Percentiles rank a stretch among this genome's conserved stretches.
These are phyloP conservation scores for Tachystola acroxantha DNA, from an alignment of 2,888 invertebrate species.

Conservation along the genomic window DNA sequence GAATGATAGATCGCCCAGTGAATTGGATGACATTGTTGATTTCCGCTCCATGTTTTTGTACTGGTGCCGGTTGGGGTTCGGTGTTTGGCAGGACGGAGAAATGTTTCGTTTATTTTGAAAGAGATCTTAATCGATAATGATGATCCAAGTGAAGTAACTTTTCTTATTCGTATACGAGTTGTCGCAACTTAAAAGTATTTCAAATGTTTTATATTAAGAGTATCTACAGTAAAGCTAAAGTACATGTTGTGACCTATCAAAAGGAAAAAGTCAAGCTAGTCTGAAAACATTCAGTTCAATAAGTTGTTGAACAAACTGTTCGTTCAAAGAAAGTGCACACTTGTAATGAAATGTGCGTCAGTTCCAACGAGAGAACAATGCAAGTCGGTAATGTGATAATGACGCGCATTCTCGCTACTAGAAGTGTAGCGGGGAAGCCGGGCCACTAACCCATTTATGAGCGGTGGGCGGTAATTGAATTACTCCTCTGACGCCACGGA, in stretches of 20 bases:
- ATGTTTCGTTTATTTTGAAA: not conserved
- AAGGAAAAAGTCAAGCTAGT: too few relatives aligned
- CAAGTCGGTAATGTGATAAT: slow-evolving; percentile 34
- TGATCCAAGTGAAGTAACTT: too few relatives aligned
- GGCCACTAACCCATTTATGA: slow-evolving; percentile 62
- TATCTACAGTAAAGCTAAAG: too few relatives aligned
- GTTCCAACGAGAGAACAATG: slow-evolving; percentile 1
- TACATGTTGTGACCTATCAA: too few relatives aligned
- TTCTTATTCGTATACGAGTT: too few relatives aligned
- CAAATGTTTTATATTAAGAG: too few relatives aligned
- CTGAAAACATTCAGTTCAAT: too few relatives aligned
- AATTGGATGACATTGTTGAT: slow-evolving; percentile 39
- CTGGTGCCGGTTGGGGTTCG: not conserved
- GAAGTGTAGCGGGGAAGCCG: slow-evolving; percentile 34
- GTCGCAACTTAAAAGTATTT: too few relatives aligned
- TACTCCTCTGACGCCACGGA: slow-evolving; percentile 31
- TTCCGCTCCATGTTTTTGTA: slow-evolving; percentile 25
- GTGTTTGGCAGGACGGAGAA: not conserved
- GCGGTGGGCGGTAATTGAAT: slow-evolving; percentile 53
- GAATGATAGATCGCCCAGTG: slow-evolving; percentile 37
- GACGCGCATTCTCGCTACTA: slow-evolving; percentile 25
- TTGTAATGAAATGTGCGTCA: not conserved
- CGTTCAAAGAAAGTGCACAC: not conserved
- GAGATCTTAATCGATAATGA: too few relatives aligned
- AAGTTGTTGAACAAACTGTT: too few relatives aligned